Evolutionary conservation across 2,113 vertebrate genomes (phyloP), one percentile per base, ranked within the genome.

Genomic region (Holacanthus passer): DNA sequence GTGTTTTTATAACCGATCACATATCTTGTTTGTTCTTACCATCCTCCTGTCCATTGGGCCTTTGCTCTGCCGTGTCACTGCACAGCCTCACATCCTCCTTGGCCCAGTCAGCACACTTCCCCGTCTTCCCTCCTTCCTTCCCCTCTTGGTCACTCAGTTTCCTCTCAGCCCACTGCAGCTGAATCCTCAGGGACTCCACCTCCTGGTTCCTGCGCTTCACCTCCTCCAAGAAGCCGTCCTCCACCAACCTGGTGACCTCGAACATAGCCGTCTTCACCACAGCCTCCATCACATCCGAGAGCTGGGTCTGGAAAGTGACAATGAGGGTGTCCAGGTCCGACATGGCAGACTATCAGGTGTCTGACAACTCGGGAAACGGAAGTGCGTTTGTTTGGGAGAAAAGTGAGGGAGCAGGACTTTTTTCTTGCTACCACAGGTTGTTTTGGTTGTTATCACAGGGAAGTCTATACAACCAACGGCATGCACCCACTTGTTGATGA

Each of bases 261-360:
- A 86, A 94, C 90, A 96, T 90, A 13, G 95, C 93, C 1, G 94
- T 92, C 83, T 95, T 95, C 17, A 95, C 73, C 60, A 96, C 85
- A 1, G 92, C 87, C 87, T 95, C 95, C 95, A 96, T 94, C 64
- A 96, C 92, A 31, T 93, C 93, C 5, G 94, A 94, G 0, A 96
- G 93, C 87, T 94, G 94, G 17, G 92, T 90, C 91, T 95, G 95
- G 81, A 96, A 96, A 5, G 93, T 88, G 24, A 93, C 87, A 19
- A 95, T 65, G 9, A 95, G 87, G 16, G 83, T 77, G 71, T 95
- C 94, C 75, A 92, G 39, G 31, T 92, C 86, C 81, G 94, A 91
- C 95, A 96, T 95, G 64, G 5, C 74, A 5, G 17, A 19, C 47
- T 19, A 35, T 17, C 53, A 8, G 53, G 41, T 24, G 52, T 80